Base-by-base conservation (phyloP, 2,797 vertebrate genomes). In the Varecia variegata region DNA sequence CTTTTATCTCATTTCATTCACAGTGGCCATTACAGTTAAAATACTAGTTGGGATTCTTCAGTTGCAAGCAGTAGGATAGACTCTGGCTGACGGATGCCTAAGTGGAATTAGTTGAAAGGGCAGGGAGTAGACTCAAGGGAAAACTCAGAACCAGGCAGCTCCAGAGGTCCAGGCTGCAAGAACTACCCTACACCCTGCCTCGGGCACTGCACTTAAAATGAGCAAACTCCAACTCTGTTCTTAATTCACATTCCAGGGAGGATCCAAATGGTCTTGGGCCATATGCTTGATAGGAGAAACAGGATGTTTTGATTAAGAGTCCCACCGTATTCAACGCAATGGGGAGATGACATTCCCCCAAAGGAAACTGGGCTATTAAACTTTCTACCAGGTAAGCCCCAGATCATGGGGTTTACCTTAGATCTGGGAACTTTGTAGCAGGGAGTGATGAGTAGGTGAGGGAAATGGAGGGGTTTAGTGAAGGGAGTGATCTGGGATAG, bases 1-100 rank as follows among this genome's bases (percentile, higher is more conserved):
- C 67, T 74, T 94, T 90, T 52, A 65, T 86, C 65, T 58, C 79
- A 18, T 84, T 76, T 76, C 4, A 1, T 15, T 82, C 62, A 45
- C 18, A 13, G 13, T 65, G 0, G 70, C 77, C 27, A 77, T 35
- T 10, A 62, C 23, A 81, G 47, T 21, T 13, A 74, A 27, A 80
- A 9, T 47, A 35, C 30, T 32, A 17, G 40, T 79, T 32, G 45
- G 40, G 74, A 45, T 15, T 40, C 77, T 70, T 60, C 13, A 52
- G 43, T 14, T 2, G 2, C 25, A 47, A 83, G 54, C 47, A 27
- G 0, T 6, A 3, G 35, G 25, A 0, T 15, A 14, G 18, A 14
- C 35, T 62, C 30, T 50, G 43, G 43, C 65, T 38, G 32, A 54
- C 1, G 30, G 81, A 21, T 2, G 23, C 38, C 35, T 70, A 60